Evolutionary conservation across 2,797 vertebrate genomes (phyloP), one percentile per base, ranked within the genome.

Genomic region (Manis javanica): DNA sequence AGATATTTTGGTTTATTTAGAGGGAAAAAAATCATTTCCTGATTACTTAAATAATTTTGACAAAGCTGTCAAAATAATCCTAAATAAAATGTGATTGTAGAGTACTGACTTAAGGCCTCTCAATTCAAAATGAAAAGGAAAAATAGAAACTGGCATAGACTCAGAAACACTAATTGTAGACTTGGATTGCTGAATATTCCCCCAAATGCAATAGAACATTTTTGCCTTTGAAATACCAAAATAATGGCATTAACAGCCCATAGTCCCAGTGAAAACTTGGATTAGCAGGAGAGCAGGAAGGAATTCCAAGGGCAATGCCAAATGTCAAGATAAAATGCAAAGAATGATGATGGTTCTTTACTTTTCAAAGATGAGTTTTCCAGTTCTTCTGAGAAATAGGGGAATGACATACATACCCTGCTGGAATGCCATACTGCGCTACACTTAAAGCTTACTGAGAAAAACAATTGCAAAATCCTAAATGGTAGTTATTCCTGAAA

Each of bases 191-290:
- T 95, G 51, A 94, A 59, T 89, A 81, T 63, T 95, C 77, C 55
- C 75, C 75, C 7, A 34, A 94, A 97, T 89, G 55, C 59, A 91
- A 63, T 63, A 92, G 66, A 81, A 87, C 79, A 92, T 93, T 96
- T 86, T 87, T 97, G 93, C 78, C 92, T 95, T 93, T 91, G 90
- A 96, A 97, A 87, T 91, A 79, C 69, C 12, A 68, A 95, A 86
- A 87, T 97, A 94, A 97, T 95, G 95, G 46, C 26, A 79, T 92
- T 92, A 93, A 82, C 96, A 97, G 90, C 29, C 77, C 82, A 57
- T 11, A 81, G 37, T 90, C 59, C 81, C 53, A 68, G 69, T 49
- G 77, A 96, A 92, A 95, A 74, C 5, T 19, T 96, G 86, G 95
- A 90, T 75, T 85, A 53, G 55, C 4, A 81, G 83, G 78, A 94